Evolutionary conservation across 2,888 invertebrate genomes (phyloP), one percentile per base, ranked within the genome.

Genomic region (Ophraella communa): DNA sequence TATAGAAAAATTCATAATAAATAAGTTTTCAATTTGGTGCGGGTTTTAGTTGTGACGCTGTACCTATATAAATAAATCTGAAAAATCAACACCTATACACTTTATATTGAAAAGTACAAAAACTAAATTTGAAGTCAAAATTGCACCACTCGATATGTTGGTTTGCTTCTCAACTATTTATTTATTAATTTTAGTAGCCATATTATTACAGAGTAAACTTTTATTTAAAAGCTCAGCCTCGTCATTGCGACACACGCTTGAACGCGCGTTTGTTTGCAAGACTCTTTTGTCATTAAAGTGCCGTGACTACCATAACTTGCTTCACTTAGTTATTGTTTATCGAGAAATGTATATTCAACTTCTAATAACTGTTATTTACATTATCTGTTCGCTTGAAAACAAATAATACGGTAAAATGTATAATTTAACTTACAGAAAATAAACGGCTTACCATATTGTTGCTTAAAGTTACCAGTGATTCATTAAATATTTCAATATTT

Each of bases 261-360:
- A 21, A 45, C 45, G 11, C 45, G 20, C 11, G 21, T 21, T 20
- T 45, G 14, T 45, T 45, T 45, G 21, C 21, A 45, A 45, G 3
- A 21, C 11, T 45, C 45, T 45, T 21, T 45, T 20, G 45, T 45
- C 4, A 10, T 20, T 21, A 45, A 21, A 45, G 45, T 45, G 21
- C 45, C 45, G 45, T 45, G 45, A 45, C 45, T 20, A 20, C 44
- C 18, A 17, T 18, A 20, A 8, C 44, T 45, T 21, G 21, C 21
- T 45, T 45, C 45, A 45, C 20, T 45, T 11, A 21, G 45, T 45
- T 45, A 18, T 20, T 45, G 42, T 42, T 42, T 42, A 42, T 42
- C 14, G n/a, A 17, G 17, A 42, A 42, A 42, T 17, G 45, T 45
- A 45, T 45, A 45, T n/a, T 45, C 11, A 14, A 21, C 21, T 20